Base-by-base conservation (phyloP, 2,113 vertebrate genomes). In the Gasterosteus aculeatus region DNA sequence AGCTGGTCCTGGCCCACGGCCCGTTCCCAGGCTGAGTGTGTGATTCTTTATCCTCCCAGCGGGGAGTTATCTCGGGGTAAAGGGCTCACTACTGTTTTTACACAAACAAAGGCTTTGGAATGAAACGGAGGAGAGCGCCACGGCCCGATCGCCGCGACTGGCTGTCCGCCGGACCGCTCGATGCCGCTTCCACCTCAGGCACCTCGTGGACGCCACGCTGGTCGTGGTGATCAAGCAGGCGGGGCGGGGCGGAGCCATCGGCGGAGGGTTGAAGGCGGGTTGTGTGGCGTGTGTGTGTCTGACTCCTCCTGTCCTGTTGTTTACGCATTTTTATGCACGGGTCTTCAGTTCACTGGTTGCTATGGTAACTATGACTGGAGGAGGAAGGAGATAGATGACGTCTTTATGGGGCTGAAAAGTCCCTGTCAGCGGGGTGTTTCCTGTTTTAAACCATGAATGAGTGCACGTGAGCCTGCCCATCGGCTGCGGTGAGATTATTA, bases 71-170 rank as follows among this genome's bases (percentile, higher is more conserved):
- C 91, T 92, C 72, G 77, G 89, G 85, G 80, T 90, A 84, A 89
- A 91, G 85, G 78, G 87, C 90, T 91, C 90, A 85, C 88, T 44
- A 87, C 84, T 91, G 89, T 93, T 93, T 91, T 88, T 88, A 90
- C 90, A 91, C 88, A 91, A 94, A 93, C 91, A 93, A 91, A 93
- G 90, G 89, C 88, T 93, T 92, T 90, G 85, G 83, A 88, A 91
- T 89, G 82, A 88, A 90, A 90, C 73, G 78, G 80, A 75, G 79
- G 79, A 73, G 77, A 77, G 75, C 26, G 66, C 67, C 65, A 61
- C 0, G 67, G 84, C 78, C 88, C 87, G 89, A 92, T 93, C 90
- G 87, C 69, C 35, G 86, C 47, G 75, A 75, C 86, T 86, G 87
- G 85, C 88, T 75, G 63, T 66, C 16, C 35, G 35, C 87, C 86